These are phyloP conservation scores for Eilema caniola DNA, from an alignment of 2,888 invertebrate genomes.

Conservation along the genomic window DNA sequence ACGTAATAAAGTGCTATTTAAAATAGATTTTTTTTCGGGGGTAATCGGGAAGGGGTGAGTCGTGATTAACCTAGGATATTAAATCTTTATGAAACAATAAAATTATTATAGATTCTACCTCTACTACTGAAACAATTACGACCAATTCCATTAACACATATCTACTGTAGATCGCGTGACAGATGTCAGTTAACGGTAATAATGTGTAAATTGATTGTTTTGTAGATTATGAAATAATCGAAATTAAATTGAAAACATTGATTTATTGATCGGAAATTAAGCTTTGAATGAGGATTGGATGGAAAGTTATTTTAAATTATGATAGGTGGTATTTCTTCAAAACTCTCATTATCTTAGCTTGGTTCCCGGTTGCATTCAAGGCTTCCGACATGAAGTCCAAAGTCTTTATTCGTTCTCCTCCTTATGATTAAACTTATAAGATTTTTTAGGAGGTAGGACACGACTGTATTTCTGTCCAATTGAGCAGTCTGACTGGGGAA, in stretches of 20 bases:
- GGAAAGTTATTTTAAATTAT: not conserved
- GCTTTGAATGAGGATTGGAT: not conserved
- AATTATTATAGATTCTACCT: too few relatives aligned
- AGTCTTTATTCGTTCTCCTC: not conserved
- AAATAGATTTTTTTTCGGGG: too few relatives aligned
- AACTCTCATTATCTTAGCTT: not conserved
- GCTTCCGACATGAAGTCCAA: too few relatives aligned
- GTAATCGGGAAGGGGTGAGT: too few relatives aligned
- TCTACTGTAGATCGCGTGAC: not conserved
- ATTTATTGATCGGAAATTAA: not conserved
- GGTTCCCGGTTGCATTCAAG: too few relatives aligned
- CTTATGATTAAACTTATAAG: too few relatives aligned
- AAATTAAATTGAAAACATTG: not conserved
- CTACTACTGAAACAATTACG: not conserved
- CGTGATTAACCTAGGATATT: too few relatives aligned
- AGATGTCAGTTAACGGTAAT: not conserved
- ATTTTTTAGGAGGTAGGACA: too few relatives aligned
- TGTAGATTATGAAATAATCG: not conserved
- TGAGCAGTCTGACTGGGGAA: too few relatives aligned
- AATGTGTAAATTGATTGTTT: conserved; percentile 1
- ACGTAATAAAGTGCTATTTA: too few relatives aligned
- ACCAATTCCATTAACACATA: not conserved
- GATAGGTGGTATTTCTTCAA: not conserved
- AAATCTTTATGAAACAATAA: too few relatives aligned
- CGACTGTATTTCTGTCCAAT: too few relatives aligned